phyloP scores from a whole-genome alignment of 2,888 invertebrate genomes.

The Chydorus sphaericus region DNA sequence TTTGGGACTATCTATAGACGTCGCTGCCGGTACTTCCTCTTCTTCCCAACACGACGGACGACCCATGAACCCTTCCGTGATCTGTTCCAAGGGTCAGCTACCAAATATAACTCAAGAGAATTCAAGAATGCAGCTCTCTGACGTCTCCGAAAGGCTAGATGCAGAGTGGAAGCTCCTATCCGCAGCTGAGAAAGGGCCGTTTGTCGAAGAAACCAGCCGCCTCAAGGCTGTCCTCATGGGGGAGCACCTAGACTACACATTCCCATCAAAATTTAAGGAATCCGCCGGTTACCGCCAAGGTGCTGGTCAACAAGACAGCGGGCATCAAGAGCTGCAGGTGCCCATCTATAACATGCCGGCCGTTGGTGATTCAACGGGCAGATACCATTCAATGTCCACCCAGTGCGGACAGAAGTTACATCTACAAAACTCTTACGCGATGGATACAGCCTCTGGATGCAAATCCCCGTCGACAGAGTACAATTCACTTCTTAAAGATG shows the following conservation, averaged over 20 bases:
- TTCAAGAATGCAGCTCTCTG: conserved; percentile 98
- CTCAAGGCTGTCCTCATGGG: conserved; percentile 97
- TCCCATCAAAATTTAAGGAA: conserved; percentile 85
- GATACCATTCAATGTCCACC: conserved; percentile 14
- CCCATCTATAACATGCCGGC: no score
- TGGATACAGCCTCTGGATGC: conserved; percentile 46
- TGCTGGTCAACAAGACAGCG: conserved; percentile 83
- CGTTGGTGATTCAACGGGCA: conserved; percentile 42
- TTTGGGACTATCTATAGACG: no score
- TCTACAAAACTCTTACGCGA: conserved; percentile 59
- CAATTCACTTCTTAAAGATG: conserved; percentile 89
- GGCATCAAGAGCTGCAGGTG: conserved; percentile 46
- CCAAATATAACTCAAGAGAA: conserved; percentile 98
- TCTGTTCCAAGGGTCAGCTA: conserved; percentile 94
- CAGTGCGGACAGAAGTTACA: conserved; percentile 19
- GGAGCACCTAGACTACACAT: conserved; percentile 98
- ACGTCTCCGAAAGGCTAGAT: conserved; percentile 90
- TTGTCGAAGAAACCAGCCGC: conserved; percentile 97
- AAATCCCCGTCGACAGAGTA: conserved; percentile 73
- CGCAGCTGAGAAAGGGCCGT: conserved; percentile 90
- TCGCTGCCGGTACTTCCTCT: not conserved
- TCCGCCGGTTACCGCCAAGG: no score
- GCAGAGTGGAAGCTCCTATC: conserved; percentile 96
- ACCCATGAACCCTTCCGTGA: conserved; percentile 99
- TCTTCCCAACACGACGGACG: conserved; percentile 36